Evolutionary conservation across 2,797 vertebrate genomes (phyloP), one percentile per base, ranked within the genome.

Genomic region (Manis pentadactyla): DNA sequence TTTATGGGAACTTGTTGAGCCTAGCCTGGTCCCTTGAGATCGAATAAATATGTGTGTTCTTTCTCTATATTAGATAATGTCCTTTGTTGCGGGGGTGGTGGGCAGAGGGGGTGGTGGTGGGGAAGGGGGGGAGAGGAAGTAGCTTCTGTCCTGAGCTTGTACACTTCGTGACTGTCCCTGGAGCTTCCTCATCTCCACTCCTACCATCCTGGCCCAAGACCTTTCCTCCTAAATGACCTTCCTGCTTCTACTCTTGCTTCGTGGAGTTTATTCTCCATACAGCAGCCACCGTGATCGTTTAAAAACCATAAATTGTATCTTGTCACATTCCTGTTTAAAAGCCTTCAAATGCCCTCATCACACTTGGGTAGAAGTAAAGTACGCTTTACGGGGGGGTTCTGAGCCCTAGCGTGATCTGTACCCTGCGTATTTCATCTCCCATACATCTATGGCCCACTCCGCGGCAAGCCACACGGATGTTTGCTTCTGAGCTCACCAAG

Each of bases 321-420:
- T 90, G 81, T 90, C 71, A 68, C 29, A 87, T 83, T 49, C n/a
- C 53, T 83, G 87, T 74, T 87, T 31, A 46, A 91, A 88, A 96
- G 25, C 73, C 82, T 87, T 82, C 53, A 49, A 49, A 94, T 31
- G 61, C 3, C 19, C 69, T 63, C n/a, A 23, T 14, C 29, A 63
- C 29, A 85, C 25, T 17, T 31, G 69, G 71, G 87, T 66, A 82
- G 69, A 91, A 37, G 27, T 31, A 61, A 75, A 90, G 42, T 46
- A 59, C 63, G 3, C 55, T 87, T 86, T 78, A n/a, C 10, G 27
- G 49, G 5, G 31, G 89, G 83, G 37, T 37, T 18, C 1, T 37
- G 73, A 71, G 55, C 19, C 3, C 63, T 71, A 78, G 42, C 21
- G 27, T 23, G 37, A 46, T 4, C 34, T 34, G 78, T 25, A n/a